A percentile compares a stretch with the other conserved stretches of the same genome.
Evolutionary conservation across 2,888 invertebrate genomes (phyloP).

Genomic region (Balanococcus diminutus): DNA sequence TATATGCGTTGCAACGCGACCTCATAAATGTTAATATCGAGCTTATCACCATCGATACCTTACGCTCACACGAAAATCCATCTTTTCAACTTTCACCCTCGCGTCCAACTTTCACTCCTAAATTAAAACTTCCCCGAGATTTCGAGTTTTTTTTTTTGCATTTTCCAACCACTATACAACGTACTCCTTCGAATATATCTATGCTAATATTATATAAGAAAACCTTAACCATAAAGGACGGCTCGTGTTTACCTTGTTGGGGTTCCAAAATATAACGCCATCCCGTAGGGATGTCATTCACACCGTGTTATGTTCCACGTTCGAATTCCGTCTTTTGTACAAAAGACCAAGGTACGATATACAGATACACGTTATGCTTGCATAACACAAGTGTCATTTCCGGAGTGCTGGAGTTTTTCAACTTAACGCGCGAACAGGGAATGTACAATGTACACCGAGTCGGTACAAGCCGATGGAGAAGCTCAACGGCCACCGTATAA

Average conservation of each 20-base stretch:
- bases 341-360: background rate
- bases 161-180: background rate
- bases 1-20: slow-evolving; percentile 24
- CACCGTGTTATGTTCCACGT: background rate
- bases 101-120: background rate
- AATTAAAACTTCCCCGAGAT: slow-evolving; percentile 19
- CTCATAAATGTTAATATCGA: slow-evolving; percentile 27
- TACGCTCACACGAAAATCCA: background rate
- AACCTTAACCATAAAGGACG: slow-evolving; percentile 4
- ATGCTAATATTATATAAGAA: slow-evolving; percentile 24
- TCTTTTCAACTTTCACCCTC: slow-evolving; percentile 18
- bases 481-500: background rate
- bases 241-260: slow-evolving; percentile 4
- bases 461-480: background rate
- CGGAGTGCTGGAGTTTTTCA: slow-evolving; percentile 33
- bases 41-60: slow-evolving; percentile 1
- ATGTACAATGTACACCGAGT: background rate
- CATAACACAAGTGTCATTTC: slow-evolving; percentile 33
- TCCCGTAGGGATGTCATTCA: slow-evolving; percentile 39
- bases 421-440: slow-evolving; percentile 38
- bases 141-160: background rate
- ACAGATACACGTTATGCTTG: background rate
- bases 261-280: slow-evolving; percentile 18
- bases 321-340: slow-evolving; percentile 20
- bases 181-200: background rate